Conservation (phyloP, 2,888 invertebrate genomes). For the Andrena bicolor region DNA sequence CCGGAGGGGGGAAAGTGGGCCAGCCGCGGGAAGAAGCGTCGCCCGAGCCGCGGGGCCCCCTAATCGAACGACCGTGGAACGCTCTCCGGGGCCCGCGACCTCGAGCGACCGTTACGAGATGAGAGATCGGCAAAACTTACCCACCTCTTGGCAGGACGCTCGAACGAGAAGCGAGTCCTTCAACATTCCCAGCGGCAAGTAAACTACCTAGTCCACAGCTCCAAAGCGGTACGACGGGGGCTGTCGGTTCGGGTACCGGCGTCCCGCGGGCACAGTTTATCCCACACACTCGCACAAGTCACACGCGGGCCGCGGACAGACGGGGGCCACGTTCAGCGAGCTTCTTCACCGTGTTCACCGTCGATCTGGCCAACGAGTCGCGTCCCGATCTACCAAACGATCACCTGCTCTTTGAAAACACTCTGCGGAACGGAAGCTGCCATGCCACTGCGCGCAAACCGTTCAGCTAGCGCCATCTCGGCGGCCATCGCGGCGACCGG, state of each 20-base stretch:
- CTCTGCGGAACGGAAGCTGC: conserved; percentile 69
- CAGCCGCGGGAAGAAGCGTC: neutral
- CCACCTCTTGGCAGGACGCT: conserved; percentile 92
- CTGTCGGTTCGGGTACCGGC: neutral
- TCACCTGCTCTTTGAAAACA: conserved; percentile 66
- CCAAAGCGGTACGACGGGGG: neutral
- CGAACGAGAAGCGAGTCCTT: conserved; percentile 88
- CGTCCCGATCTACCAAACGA: conserved; percentile 42
- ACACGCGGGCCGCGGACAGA: conserved; percentile 15
- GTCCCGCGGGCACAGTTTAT: conserved; percentile 19
- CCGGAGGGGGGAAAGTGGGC: neutral
- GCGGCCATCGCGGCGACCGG: neutral
- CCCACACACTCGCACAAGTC: conserved; percentile 17
- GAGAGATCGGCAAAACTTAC: conserved; percentile 86
- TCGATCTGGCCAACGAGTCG: conserved; percentile 5
- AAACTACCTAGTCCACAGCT: conserved; percentile 47
- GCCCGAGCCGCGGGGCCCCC: neutral
- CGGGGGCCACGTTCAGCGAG: neutral
- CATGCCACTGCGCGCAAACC: conserved; percentile 68
- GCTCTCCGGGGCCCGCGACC: neutral
- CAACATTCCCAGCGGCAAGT: conserved; percentile 85
- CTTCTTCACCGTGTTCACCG: neutral
- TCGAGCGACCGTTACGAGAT: conserved; percentile 19
- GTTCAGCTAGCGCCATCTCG: conserved; percentile 67
- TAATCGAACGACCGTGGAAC: neutral